Percentiles rank a stretch among this genome's conserved stretches.
These are phyloP conservation scores for Chrysaora quinquecirrha DNA, from an alignment of 30 jellyfish, hydroid and myxozoan genomes.

Conservation along the genomic window DNA sequence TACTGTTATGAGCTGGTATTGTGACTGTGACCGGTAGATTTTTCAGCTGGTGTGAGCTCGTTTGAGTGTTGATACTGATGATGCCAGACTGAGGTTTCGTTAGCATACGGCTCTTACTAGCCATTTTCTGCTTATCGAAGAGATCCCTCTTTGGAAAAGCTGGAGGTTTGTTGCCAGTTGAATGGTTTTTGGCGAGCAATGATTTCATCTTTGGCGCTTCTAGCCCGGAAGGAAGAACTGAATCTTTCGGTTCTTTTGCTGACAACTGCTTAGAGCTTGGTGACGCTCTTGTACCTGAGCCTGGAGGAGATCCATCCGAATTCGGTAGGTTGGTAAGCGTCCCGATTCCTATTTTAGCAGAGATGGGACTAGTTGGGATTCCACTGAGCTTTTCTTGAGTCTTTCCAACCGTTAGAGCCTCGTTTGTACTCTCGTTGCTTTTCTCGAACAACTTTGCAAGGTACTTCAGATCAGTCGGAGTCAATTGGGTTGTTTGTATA, in stretches of 20 bases:
- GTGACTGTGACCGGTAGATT: conserved; percentile 39
- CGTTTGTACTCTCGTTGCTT: background rate
- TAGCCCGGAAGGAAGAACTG: background rate
- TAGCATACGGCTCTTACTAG: background rate
- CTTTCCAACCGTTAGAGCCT: background rate
- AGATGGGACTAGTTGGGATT: conserved; percentile 73
- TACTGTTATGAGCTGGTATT: conserved; percentile 30
- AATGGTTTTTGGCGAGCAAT: background rate
- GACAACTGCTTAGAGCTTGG: conserved; percentile 38
- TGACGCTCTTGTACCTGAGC: conserved; percentile 52
- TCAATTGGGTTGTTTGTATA: conserved; percentile 1
- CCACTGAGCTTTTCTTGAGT: background rate
- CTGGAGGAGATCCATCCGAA: conserved; percentile 67
- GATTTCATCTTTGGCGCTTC: conserved; percentile 8
- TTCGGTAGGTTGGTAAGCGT: conserved; percentile 62
- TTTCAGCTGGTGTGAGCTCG: background rate
- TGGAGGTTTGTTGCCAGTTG: background rate
- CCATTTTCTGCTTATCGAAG: background rate
- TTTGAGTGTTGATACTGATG: background rate
- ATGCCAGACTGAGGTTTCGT: background rate
- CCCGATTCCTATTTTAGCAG: conserved; percentile 75
- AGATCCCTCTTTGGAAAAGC: conserved; percentile 4
- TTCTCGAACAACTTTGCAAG: conserved; percentile 20
- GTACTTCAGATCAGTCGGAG: conserved; percentile 30
- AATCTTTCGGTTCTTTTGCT: conserved; percentile 10